Evolutionary conservation across 2,113 vertebrate species (phyloP).

Genomic region (Eidolon helvum): DNA sequence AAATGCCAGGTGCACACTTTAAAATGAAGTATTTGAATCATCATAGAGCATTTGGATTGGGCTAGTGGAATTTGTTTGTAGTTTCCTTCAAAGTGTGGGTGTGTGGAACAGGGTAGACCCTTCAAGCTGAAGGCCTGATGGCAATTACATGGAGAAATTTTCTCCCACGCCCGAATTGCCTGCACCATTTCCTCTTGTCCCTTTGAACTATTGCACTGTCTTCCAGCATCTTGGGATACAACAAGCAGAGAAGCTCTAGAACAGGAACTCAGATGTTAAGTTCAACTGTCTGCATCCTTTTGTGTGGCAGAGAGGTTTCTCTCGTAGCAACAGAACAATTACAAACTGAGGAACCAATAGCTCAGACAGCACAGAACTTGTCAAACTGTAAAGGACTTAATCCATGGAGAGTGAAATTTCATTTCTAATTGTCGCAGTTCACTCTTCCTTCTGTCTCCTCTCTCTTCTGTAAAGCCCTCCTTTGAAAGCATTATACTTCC

Average conservation of each 20-base stretch:
- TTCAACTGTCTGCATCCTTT: background rate
- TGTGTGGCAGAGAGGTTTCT: background rate
- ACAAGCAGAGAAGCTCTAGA: background rate
- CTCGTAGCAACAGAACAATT: background rate
- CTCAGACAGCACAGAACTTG: background rate
- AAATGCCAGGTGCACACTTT: background rate
- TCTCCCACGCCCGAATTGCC: background rate
- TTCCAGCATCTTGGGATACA: background rate
- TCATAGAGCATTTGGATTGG: background rate
- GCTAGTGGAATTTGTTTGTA: background rate
- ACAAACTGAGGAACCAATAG: background rate
- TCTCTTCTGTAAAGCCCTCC: background rate
- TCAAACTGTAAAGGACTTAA: background rate
- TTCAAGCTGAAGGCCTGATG: background rate
- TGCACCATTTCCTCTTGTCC: background rate
- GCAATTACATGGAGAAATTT: background rate
- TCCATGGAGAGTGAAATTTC: conserved; percentile 9
- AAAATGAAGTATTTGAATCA: background rate
- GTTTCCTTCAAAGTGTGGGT: conserved; percentile 7
- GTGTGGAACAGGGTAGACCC: background rate
- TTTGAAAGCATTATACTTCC: background rate
- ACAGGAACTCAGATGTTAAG: background rate
- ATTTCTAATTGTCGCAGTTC: background rate
- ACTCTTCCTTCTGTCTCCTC: background rate
- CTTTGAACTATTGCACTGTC: background rate